Percentiles rank a stretch among this genome's conserved stretches.
These are phyloP conservation scores for Cylindroiulus punctatus DNA, from an alignment of 2,888 invertebrate genomes.

Conservation along the genomic window DNA sequence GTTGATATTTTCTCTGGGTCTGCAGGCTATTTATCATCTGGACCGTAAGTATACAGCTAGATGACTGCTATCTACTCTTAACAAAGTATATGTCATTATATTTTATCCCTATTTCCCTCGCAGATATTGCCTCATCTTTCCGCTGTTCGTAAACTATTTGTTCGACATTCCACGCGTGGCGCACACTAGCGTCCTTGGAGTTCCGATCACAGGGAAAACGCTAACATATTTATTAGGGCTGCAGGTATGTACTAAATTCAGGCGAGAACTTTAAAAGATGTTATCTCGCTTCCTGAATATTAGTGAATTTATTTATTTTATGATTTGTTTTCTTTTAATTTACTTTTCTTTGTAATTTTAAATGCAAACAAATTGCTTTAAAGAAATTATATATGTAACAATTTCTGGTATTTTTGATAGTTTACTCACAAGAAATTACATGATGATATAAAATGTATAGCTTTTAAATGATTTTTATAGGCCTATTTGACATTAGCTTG, in stretches of 20 bases:
- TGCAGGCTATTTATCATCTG: slow-evolving; percentile 65
- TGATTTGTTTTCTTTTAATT: no score
- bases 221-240: slow-evolving; percentile 69
- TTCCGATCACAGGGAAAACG: slow-evolving; percentile 71
- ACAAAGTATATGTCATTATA: background rate
- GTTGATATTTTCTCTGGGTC: slow-evolving; percentile 64
- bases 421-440: no score
- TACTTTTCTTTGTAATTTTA: no score
- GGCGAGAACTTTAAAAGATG: no score
- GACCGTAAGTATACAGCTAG: slow-evolving; percentile 68
- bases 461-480: no score
- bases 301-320: no score
- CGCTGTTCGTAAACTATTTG: slow-evolving; percentile 69
- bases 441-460: no score
- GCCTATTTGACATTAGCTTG: no score
- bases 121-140: slow-evolving; percentile 68
- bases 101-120: slow-evolving; percentile 54
- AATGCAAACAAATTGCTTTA: no score
- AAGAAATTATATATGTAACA: no score
- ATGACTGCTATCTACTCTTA: slow-evolving; percentile 55
- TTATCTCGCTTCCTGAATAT: no score
- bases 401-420: no score
- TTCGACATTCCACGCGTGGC: slow-evolving; percentile 69
- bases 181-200: slow-evolving; percentile 67
- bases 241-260: slow-evolving; percentile 68